A percentile compares a stretch with the other conserved stretches of the same genome.
phyloP scores from a whole-genome alignment of 2,888 invertebrate species.

The Ephialtes manifestator region DNA sequence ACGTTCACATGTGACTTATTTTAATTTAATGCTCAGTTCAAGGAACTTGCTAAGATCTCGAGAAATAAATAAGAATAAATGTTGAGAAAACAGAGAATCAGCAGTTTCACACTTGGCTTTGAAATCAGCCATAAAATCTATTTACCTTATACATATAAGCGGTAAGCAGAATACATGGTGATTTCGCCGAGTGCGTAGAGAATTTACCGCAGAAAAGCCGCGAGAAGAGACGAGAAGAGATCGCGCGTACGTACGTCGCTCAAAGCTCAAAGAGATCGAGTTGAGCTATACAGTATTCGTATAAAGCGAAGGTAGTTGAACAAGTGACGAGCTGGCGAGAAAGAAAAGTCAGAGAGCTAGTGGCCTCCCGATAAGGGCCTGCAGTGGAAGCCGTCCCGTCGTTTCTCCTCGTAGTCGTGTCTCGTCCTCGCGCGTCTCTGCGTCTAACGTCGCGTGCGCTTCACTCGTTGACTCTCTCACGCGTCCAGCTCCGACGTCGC shows the following conservation, averaged over 20 bases:
- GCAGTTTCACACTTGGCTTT: conserved; percentile 34
- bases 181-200: conserved; percentile 26
- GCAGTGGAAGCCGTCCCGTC: conserved; percentile 59
- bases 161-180: conserved; percentile 48
- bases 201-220: conserved; percentile 13
- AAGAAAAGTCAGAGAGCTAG: conserved; percentile 59
- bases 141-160: conserved; percentile 34
- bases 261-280: conserved; percentile 67
- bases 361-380: conserved; percentile 67
- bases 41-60: not conserved
- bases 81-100: conserved; percentile 17
- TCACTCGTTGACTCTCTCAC: conserved; percentile 54
- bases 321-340: conserved; percentile 62
- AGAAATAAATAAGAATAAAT: not conserved
- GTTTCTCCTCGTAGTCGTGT: conserved; percentile 48
- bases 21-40: not conserved
- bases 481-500: conserved; percentile 36
- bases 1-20: not conserved
- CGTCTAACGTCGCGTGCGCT: conserved; percentile 42
- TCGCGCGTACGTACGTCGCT: conserved; percentile 63
- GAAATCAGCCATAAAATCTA: conserved; percentile 61
- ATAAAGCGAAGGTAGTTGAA: conserved; percentile 36
- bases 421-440: conserved; percentile 56
- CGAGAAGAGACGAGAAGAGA: conserved; percentile 32
- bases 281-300: conserved; percentile 45